phyloP scores from a whole-genome alignment of 2,113 vertebrate species.

The Corythoichthys intestinalis region DNA sequence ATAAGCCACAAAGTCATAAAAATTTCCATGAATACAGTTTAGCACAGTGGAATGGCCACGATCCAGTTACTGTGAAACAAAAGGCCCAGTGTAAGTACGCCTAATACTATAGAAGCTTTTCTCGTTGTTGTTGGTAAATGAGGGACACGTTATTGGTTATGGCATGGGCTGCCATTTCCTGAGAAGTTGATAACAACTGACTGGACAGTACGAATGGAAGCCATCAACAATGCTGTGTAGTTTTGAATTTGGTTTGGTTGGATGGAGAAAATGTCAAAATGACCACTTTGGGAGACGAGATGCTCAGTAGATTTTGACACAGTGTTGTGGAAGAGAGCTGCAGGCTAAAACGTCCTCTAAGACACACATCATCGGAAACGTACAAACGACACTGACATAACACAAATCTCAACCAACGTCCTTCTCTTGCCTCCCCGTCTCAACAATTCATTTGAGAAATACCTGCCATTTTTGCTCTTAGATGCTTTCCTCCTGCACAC shows the following conservation, averaged over 20 bases:
- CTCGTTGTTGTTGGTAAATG: background rate
- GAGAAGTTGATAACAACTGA: conserved; percentile 59
- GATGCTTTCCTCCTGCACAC: background rate
- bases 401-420: background rate
- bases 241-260: conserved; percentile 13
- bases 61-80: background rate
- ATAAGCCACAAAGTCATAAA: background rate
- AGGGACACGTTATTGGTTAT: conserved; percentile 21
- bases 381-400: background rate
- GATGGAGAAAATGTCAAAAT: background rate
- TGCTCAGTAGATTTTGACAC: conserved; percentile 1
- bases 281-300: background rate
- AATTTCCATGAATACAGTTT: background rate
- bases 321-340: conserved; percentile 9
- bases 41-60: background rate
- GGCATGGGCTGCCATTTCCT: conserved; percentile 63
- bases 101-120: conserved; percentile 6
- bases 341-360: background rate
- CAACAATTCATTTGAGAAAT: background rate
- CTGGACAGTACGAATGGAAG: background rate
- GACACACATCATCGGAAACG: background rate
- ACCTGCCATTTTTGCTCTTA: background rate
- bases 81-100: background rate
- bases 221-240: background rate
- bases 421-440: background rate